These are phyloP conservation scores for Drosophila anomalata DNA, from an alignment of 2,888 invertebrate species.

Conservation along the genomic window DNA sequence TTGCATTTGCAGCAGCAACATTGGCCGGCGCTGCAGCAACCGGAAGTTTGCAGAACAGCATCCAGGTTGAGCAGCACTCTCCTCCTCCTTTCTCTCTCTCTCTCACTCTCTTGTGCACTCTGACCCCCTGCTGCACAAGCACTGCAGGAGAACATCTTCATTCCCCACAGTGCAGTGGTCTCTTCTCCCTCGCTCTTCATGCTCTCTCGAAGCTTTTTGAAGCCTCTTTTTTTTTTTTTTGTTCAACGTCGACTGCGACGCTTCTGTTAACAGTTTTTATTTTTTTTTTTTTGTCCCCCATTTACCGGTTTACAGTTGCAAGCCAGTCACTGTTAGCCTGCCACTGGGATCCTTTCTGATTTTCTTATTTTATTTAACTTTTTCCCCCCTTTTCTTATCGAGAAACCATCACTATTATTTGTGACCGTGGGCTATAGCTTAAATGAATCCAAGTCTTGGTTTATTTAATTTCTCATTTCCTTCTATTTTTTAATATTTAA, in stretches of 20 bases:
- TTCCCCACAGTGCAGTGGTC: neutral
- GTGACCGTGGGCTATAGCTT: too few relatives aligned
- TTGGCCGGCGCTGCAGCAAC: slow-evolving; percentile 52
- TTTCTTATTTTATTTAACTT: too few relatives aligned
- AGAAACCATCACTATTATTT: too few relatives aligned
- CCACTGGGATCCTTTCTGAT: too few relatives aligned
- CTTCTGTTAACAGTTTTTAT: slow-evolving; percentile 18
- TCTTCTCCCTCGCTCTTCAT: neutral
- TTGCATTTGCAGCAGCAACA: slow-evolving; percentile 43
- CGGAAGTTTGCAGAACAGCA: slow-evolving; percentile 64
- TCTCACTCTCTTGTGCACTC: neutral
- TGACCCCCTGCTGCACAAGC: neutral
- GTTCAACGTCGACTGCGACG: neutral
- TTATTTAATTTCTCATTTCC: too few relatives aligned
- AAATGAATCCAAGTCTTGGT: too few relatives aligned
- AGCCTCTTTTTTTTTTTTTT: neutral
- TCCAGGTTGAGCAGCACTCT: slow-evolving; percentile 54
- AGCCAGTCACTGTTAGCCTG: neutral
- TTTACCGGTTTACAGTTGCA: slow-evolving; percentile 45
- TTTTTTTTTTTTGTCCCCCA: slow-evolving; percentile 11
- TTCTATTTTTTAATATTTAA: too few relatives aligned
- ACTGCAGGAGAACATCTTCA: neutral
- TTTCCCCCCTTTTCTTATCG: too few relatives aligned
- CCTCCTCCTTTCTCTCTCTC: neutral
- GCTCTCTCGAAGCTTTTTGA: neutral